These are phyloP conservation scores for Bombus vancouverensis DNA, from an alignment of 1,140 invertebrate genomes.

Conservation along the genomic window DNA sequence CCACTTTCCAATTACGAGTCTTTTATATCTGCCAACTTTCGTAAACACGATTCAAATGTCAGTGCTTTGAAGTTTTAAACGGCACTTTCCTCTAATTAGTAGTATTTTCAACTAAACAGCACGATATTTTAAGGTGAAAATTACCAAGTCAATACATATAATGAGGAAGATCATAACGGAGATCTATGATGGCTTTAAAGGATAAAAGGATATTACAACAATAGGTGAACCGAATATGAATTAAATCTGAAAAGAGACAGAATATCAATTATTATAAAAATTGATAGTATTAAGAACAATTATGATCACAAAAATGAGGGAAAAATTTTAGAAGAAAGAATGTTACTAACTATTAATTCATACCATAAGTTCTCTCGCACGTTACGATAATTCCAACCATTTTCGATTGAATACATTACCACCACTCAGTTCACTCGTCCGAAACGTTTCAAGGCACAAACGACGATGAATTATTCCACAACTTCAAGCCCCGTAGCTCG, in stretches of 20 bases:
- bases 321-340: not conserved
- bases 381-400: not conserved
- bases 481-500: too few species aligned
- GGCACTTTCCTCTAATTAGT: not conserved
- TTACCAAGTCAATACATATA: too few species aligned
- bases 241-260: too few species aligned
- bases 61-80: not conserved
- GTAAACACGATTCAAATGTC: not conserved
- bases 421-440: not conserved
- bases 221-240: not conserved
- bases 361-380: not conserved
- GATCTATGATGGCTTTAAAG: too few species aligned
- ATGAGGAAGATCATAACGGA: too few species aligned
- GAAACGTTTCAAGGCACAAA: not conserved
- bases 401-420: not conserved
- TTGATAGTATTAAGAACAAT: not conserved
- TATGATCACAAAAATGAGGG: not conserved
- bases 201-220: not conserved
- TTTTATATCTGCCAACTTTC: not conserved
- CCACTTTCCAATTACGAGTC: not conserved
- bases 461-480: not conserved
- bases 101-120: not conserved
- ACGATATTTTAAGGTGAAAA: not conserved
- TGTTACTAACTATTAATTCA: not conserved
- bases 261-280: not conserved